Conservation (phyloP, 2,113 vertebrate genomes). For the Anser cygnoides region DNA sequence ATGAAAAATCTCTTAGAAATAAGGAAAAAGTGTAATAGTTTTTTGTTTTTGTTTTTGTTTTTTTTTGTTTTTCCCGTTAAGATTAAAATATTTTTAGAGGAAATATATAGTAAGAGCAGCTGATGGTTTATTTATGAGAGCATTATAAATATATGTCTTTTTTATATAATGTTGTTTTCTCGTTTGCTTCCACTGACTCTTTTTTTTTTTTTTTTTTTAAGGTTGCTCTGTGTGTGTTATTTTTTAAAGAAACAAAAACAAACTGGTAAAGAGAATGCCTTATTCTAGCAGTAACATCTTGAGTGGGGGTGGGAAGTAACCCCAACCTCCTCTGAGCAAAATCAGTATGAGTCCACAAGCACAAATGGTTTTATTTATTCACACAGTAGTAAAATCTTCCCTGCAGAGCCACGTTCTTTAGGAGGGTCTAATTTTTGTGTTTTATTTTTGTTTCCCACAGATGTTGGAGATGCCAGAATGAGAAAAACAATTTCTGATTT, state of each 20-base stretch:
- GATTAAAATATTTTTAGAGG: background rate
- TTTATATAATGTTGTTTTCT: background rate
- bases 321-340: background rate
- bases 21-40: background rate
- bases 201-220: background rate
- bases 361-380: slow-evolving; percentile 59
- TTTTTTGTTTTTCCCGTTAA: background rate
- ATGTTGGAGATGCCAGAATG: background rate
- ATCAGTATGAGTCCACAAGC: slow-evolving; percentile 5
- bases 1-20: background rate
- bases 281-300: background rate
- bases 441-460: slow-evolving; percentile 51
- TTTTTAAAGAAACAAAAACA: background rate
- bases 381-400: slow-evolving; percentile 39
- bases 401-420: slow-evolving; percentile 24
- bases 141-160: background rate
- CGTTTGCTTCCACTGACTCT: background rate
- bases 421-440: background rate
- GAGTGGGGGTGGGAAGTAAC: background rate
- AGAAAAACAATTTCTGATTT: background rate
- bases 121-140: background rate
- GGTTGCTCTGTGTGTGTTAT: background rate
- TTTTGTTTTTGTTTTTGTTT: background rate
- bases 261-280: background rate
- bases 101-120: background rate